Conservation (phyloP, 2,888 invertebrate species). For the Blastobasis adustella region DNA sequence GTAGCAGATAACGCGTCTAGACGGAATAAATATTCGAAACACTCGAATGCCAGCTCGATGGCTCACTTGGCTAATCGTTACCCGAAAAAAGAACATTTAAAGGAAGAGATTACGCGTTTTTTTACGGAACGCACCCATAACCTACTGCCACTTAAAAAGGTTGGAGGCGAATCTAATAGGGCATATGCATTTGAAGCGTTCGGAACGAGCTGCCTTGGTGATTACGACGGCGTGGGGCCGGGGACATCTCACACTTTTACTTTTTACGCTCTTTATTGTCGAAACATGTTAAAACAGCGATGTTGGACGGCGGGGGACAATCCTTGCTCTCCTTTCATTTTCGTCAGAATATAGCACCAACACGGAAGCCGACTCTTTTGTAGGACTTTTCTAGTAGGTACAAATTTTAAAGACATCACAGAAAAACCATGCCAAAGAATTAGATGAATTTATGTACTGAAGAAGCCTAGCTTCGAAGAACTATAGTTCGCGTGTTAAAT, state of each 20-base stretch:
- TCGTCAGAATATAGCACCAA: no score
- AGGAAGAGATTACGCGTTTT: conserved; percentile 22
- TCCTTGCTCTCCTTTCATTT: no score
- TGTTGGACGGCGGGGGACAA: no score
- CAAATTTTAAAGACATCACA: no score
- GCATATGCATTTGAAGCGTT: conserved; percentile 41
- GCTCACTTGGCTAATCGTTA: conserved; percentile 71
- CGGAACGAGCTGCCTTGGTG: conserved; percentile 42
- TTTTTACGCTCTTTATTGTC: conserved; percentile 1
- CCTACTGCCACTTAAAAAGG: conserved; percentile 60
- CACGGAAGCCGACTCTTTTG: no score
- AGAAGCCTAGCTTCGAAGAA: no score
- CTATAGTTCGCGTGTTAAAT: no score
- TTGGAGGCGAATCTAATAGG: conserved; percentile 61
- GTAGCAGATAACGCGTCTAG: conserved; percentile 64
- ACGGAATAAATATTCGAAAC: conserved; percentile 65
- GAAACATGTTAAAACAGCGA: no score
- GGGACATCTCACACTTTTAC: conserved; percentile 19
- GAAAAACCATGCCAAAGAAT: no score
- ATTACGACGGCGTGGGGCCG: conserved; percentile 38
- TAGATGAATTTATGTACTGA: no score
- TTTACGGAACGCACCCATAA: conserved; percentile 47
- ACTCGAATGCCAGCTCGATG: conserved; percentile 68
- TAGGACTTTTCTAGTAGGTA: no score
- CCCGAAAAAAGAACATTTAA: conserved; percentile 34